Evolutionary conservation across 2,797 vertebrate species (phyloP), one percentile per base, ranked within the genome.

Genomic region (Eospalax fontanierii): DNA sequence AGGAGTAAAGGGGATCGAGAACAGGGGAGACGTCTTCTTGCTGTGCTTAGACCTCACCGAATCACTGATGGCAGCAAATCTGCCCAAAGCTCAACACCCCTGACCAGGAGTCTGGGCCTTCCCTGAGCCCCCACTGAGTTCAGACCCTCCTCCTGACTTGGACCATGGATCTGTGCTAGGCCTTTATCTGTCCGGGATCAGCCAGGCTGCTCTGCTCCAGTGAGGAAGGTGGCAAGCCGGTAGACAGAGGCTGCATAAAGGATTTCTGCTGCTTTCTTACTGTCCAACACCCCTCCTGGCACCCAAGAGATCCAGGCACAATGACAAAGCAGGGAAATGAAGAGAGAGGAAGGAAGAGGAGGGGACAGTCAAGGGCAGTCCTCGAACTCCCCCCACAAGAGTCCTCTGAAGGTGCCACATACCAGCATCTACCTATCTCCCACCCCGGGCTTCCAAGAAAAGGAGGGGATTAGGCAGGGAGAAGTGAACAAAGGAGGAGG

Each of bases 371-470:
- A 46, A 94, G 71, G 54, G 7, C 38, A 80, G 28, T 70, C 86
- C 79, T 33, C 57, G 66, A 93, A 1, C 0, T 4, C 76, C 75
- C 50, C 1, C 1, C 30, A 21, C 43, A 43, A 8, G 22, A 79
- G 83, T 70, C 73, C 86, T 70, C 61, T 22, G 61, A 97, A 97
- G 97, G 96, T 92, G 91, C 79, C 46, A 43, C 94, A 75, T 4
- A 4, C 43, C 59, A 74, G 28, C 88, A 19, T 21, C 63, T 73
- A 3, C 6, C 26, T 16, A 22, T 15, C 18, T 65, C 16, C 21
- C 22, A 28, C 21, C 3, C 78, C 57, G 59, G 93, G 97, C 95
- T 98, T 90, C 94, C 89, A 66, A 93, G 18, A 8, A 16, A 66
- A 93, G 70, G 6, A 30, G 81, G 22, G 75, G 61, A 81, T 22